phyloP scores from a whole-genome alignment of 2,797 vertebrate species.

The Enteromius thamalakanensis region DNA sequence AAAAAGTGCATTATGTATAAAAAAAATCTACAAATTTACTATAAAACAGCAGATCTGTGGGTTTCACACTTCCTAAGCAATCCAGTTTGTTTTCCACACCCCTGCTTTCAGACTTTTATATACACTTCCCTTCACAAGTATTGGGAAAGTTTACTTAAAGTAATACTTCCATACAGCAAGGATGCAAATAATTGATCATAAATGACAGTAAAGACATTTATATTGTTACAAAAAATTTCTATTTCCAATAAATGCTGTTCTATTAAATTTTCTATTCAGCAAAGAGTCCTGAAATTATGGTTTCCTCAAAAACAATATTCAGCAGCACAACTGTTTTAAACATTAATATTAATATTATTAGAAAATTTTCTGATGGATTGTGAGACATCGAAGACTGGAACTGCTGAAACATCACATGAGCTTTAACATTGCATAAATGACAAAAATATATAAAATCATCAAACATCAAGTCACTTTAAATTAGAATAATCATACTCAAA shows the following conservation, averaged over 20 bases:
- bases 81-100: neutral
- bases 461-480: neutral
- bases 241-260: neutral
- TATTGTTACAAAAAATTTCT: neutral
- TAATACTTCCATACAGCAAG: neutral
- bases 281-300: neutral
- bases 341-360: neutral
- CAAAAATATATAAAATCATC: neutral
- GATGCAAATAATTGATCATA: neutral
- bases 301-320: neutral
- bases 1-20: no score
- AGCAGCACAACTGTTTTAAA: no score
- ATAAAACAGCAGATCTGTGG: neutral
- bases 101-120: neutral
- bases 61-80: neutral
- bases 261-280: neutral
- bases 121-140: neutral
- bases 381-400: neutral
- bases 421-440: neutral
- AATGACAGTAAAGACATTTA: neutral
- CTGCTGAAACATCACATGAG: neutral
- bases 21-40: no score
- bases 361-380: neutral
- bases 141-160: neutral
- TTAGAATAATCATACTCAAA: neutral